Evolutionary conservation across 2,888 invertebrate genomes (phyloP), one percentile per base, ranked within the genome.

Genomic region (Calameuta idolon): DNA sequence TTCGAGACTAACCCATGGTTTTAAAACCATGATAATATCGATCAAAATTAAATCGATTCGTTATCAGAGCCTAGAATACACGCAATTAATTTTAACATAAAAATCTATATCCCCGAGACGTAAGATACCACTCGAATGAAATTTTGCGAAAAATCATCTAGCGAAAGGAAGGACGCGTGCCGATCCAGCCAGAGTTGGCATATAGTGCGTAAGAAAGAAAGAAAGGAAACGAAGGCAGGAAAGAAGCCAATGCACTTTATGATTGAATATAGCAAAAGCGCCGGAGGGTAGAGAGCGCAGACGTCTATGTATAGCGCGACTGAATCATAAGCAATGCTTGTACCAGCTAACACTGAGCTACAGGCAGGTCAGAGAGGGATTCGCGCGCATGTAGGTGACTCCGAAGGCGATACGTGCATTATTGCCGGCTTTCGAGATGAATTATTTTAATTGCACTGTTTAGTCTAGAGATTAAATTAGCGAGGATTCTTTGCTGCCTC

Each of bases 191-290:
- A 1, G 12, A 15, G 12, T 15, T 0, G 55, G 9, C 9, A 23
- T 55, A 9, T 0, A 9, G 23, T 23, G 23, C 55, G 23, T 55
- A 55, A 55, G 23, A 9, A 55, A 9, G 55, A 55, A 55, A 55
- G 55, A 55, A 55, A 55, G 55, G 55, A 55, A 40, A 40, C 40
- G 40, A 40, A 15, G 15, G 69, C n/a, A 33, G 75, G 69, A 77
- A 75, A 83, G 83, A 87, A 87, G 86, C 84, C 87, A 84, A 84
- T 85, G 86, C 85, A 88, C 86, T 86, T 88, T 87, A 85, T 83
- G 88, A 88, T 87, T 86, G 86, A 87, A 87, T 85, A 85, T 85
- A 86, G 81, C 79, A 80, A 79, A 55, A 78, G 79, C 35, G 35
- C 80, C 81, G 82, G 78, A 82, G 84, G 82, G 83, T 82, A 82